These are phyloP conservation scores for Drosophila sucinea DNA, from an alignment of 1,140 invertebrate species.

Conservation along the genomic window DNA sequence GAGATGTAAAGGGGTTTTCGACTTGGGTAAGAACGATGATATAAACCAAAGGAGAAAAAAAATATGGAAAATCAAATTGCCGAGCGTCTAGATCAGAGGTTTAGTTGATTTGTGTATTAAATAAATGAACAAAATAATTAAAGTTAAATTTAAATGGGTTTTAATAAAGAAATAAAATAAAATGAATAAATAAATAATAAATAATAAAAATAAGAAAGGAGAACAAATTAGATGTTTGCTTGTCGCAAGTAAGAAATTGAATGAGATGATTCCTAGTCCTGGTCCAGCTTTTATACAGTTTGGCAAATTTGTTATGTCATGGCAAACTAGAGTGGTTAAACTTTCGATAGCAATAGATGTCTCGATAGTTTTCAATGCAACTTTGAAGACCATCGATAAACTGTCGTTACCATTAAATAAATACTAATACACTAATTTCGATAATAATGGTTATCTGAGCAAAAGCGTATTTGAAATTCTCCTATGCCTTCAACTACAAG, in stretches of 20 bases:
- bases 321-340: neutral
- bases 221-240: neutral
- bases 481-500: neutral
- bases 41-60: too few species aligned
- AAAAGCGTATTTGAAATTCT: slow-evolving; percentile 14
- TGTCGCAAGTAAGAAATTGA: neutral
- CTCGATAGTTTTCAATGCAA: neutral
- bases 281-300: neutral
- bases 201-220: neutral
- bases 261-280: neutral
- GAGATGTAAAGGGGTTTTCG: slow-evolving; percentile 42
- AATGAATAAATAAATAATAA: slow-evolving; percentile 14
- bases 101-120: too few species aligned
- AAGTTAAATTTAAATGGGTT: slow-evolving; percentile 19
- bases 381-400: too few species aligned
- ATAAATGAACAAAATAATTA: too few species aligned
- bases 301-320: neutral
- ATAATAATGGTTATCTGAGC: neutral
- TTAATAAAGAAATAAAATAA: slow-evolving; percentile 21
- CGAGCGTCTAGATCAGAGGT: too few species aligned
- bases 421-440: too few species aligned
- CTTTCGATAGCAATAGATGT: neutral
- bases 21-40: slow-evolving; percentile 39
- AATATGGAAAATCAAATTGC: too few species aligned
- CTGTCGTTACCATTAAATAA: too few species aligned